phyloP scores from a whole-genome alignment of 2,888 invertebrate genomes.

The Lasiommata megera region DNA sequence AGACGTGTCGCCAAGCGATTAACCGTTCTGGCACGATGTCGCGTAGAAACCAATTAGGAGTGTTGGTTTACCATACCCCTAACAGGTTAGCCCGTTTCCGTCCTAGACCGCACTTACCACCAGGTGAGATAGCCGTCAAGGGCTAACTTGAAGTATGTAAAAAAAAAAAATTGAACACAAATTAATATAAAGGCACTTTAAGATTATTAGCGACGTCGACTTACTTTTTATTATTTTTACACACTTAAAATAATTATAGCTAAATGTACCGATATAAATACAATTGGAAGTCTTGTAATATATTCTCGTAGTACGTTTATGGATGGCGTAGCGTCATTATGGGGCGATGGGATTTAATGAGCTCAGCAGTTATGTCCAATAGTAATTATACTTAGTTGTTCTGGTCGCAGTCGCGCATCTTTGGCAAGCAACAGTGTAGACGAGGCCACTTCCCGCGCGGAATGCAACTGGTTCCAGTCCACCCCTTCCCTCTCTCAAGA shows the following conservation, averaged over 20 bases:
- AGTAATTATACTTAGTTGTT: constrained; percentile 35
- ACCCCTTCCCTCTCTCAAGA: constrained; percentile 34
- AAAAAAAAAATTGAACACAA: constrained; percentile 8
- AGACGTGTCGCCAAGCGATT: no score
- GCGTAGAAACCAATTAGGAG: no score
- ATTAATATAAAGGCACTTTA: constrained; percentile 20
- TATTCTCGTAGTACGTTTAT: constrained; percentile 3
- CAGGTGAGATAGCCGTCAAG: no score
- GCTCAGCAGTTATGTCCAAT: constrained; percentile 20
- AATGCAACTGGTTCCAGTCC: constrained; percentile 50
- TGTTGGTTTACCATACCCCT: no score
- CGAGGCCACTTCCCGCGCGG: constrained; percentile 39
- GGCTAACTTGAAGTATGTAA: no score
- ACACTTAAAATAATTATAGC: background rate
- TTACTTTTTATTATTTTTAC: background rate
- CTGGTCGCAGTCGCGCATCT: constrained; percentile 36
- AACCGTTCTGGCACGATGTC: no score
- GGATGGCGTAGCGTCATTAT: constrained; percentile 12
- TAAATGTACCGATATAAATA: constrained; percentile 1
- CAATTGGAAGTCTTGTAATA: background rate
- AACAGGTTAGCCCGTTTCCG: no score
- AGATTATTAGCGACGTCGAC: no score
- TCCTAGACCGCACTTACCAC: no score
- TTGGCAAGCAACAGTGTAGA: constrained; percentile 37
- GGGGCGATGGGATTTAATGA: constrained; percentile 14